Conservation (phyloP, 2,113 vertebrate genomes). For the Nycticebus coucang region DNA sequence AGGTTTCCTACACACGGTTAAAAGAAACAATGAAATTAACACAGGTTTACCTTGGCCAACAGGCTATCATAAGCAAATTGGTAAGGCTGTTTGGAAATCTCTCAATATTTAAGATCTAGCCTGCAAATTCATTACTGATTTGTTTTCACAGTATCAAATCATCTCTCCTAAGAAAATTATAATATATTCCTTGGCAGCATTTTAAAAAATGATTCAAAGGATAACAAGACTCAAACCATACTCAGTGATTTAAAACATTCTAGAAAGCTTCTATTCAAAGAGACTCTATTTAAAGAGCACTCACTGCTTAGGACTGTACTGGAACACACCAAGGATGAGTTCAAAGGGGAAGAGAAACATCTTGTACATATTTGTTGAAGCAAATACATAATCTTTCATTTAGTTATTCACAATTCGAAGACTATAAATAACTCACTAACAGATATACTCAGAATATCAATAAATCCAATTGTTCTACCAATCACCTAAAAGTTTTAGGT, state of each 20-base stretch:
- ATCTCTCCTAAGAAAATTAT: constrained; percentile 19
- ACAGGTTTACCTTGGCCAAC: neutral
- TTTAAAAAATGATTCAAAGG: constrained; percentile 36
- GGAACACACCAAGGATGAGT: neutral
- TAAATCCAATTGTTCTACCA: constrained; percentile 49
- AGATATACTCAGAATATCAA: neutral
- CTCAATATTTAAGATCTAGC: constrained; percentile 31
- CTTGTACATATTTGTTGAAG: neutral
- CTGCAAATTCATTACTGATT: constrained; percentile 38
- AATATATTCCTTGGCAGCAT: neutral
- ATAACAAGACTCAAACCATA: constrained; percentile 24
- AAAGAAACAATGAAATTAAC: constrained; percentile 42
- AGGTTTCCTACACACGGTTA: constrained; percentile 57
- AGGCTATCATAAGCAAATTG: constrained; percentile 15
- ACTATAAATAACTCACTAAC: constrained; percentile 47
- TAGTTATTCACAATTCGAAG: neutral
- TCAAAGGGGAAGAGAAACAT: neutral
- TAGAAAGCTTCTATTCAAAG: constrained; percentile 45
- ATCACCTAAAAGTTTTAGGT: constrained; percentile 28
- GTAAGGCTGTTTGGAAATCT: constrained; percentile 25
- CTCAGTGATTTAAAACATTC: neutral
- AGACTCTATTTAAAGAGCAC: constrained; percentile 4
- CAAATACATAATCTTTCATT: constrained; percentile 9
- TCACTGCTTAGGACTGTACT: neutral
- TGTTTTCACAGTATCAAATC: constrained; percentile 48